A percentile compares a stretch with the other conserved stretches of the same genome.
These are phyloP conservation scores for Drosophila nikananu DNA, from an alignment of 1,140 invertebrate genomes.

Conservation along the genomic window DNA sequence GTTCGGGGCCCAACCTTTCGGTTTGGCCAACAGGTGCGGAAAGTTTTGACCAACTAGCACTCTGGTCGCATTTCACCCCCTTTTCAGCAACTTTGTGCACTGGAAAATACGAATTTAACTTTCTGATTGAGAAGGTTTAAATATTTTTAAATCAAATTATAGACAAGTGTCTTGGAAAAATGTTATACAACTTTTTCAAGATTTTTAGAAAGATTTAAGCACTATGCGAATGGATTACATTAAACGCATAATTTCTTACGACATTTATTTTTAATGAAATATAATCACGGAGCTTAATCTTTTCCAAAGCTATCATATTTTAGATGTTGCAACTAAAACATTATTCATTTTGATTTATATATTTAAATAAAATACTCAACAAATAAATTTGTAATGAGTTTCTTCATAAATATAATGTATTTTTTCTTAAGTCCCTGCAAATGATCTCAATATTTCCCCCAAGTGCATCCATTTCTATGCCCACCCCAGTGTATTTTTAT, in stretches of 20 bases:
- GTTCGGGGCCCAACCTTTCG: not conserved
- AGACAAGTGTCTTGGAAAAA: not conserved
- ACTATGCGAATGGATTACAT: too few relatives aligned
- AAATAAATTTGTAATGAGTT: not conserved
- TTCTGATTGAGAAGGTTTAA: not conserved
- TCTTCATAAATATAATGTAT: too few relatives aligned
- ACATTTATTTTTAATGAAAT: too few relatives aligned
- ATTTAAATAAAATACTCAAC: too few relatives aligned
- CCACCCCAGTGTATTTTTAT: conserved; percentile 62
- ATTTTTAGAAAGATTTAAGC: not conserved
- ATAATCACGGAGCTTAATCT: not conserved
- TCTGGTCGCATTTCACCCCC: conserved; percentile 7
- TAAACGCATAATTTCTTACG: not conserved
- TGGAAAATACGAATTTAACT: not conserved
- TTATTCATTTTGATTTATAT: too few relatives aligned
- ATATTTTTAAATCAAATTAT: not conserved
- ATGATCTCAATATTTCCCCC: not conserved
- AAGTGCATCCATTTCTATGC: conserved; percentile 13
- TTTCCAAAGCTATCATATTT: too few relatives aligned
- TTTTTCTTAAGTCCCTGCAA: too few relatives aligned
- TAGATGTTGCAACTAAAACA: too few relatives aligned
- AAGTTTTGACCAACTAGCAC: conserved; percentile 53
- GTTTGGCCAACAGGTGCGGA: conserved; percentile 69
- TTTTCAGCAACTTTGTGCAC: conserved; percentile 9
- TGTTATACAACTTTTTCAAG: not conserved